Conservation (phyloP, 2,797 vertebrate genomes). For the Menidia menidia region DNA sequence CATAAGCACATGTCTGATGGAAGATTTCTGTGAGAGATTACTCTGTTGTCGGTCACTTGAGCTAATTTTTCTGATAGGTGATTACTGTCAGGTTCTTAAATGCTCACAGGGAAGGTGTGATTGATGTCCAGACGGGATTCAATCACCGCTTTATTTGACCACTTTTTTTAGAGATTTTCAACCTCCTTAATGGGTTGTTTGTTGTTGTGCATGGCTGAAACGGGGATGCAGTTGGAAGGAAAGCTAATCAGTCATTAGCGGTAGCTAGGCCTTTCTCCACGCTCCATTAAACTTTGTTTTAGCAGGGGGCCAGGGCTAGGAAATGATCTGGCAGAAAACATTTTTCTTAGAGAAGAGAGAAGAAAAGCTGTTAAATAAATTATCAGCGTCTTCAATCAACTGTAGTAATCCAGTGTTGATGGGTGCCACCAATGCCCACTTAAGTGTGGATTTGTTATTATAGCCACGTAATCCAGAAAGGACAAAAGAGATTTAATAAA, state of each 20-base stretch:
- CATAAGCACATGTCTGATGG: constrained; percentile 46
- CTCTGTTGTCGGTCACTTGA: constrained; percentile 37
- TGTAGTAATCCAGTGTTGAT: constrained; percentile 42
- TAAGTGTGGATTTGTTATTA: constrained; percentile 32
- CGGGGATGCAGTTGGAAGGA: constrained; percentile 64
- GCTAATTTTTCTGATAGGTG: constrained; percentile 40
- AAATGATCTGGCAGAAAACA: constrained; percentile 60
- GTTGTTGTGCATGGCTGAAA: constrained; percentile 62
- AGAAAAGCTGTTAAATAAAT: constrained; percentile 57
- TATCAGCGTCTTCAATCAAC: constrained; percentile 54
- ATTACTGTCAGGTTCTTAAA: constrained; percentile 45
- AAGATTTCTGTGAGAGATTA: constrained; percentile 33
- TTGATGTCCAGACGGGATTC: constrained; percentile 36
- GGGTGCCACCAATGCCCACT: constrained; percentile 23
- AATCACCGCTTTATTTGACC: constrained; percentile 58
- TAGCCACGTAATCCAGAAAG: constrained; percentile 15
- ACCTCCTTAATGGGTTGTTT: constrained; percentile 62
- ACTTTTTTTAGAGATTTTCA: constrained; percentile 62
- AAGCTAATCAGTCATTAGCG: constrained; percentile 70
- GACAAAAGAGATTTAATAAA: constrained; percentile 44
- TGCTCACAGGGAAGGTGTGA: constrained; percentile 25
- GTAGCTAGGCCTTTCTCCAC: constrained; percentile 59
- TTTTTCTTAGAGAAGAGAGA: constrained; percentile 42
- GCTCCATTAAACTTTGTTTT: constrained; percentile 69
- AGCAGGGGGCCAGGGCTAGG: constrained; percentile 45